Percentiles rank a stretch among this genome's conserved stretches.
Evolutionary conservation across 2,888 invertebrate genomes (phyloP).

Genomic region (Ypsolopha sequella): DNA sequence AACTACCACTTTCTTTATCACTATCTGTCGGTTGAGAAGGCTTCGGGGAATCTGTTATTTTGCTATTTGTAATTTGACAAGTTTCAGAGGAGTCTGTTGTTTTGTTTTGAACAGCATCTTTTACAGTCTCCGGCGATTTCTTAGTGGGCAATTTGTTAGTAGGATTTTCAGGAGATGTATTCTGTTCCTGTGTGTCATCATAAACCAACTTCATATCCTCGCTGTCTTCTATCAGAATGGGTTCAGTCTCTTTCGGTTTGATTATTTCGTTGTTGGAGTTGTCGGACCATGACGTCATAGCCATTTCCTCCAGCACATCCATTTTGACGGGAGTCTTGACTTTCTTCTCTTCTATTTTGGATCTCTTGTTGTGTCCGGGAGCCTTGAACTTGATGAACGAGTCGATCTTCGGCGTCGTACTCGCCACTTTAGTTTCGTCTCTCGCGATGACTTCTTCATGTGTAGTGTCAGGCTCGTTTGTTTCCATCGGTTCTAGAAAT

Average conservation of each 20-base stretch:
- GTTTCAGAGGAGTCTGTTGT: slow-evolving; percentile 4
- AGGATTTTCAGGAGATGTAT: slow-evolving; percentile 2
- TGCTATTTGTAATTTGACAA: background rate
- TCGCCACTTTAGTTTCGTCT: slow-evolving; percentile 15
- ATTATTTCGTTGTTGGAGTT: slow-evolving; percentile 53
- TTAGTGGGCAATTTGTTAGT: background rate
- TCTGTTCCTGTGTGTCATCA: slow-evolving; percentile 51
- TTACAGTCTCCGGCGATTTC: background rate
- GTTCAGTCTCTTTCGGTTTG: slow-evolving; percentile 23
- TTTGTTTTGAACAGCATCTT: background rate
- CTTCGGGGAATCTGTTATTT: background rate
- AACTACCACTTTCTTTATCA: slow-evolving; percentile 11
- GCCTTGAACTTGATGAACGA: slow-evolving; percentile 53
- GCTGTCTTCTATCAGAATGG: slow-evolving; percentile 46
- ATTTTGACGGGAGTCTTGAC: slow-evolving; percentile 48
- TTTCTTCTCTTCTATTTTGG: slow-evolving; percentile 17
- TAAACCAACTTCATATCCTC: slow-evolving; percentile 73
- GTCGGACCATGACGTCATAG: slow-evolving; percentile 64
- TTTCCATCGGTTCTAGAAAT: slow-evolving; percentile 35
- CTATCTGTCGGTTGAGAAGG: slow-evolving; percentile 7
- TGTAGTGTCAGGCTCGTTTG: slow-evolving; percentile 19
- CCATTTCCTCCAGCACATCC: slow-evolving; percentile 51
- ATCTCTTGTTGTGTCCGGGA: slow-evolving; percentile 37
- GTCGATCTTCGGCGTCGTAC: slow-evolving; percentile 31
- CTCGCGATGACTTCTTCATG: slow-evolving; percentile 15